Percentiles rank a stretch among this genome's conserved stretches.
Evolutionary conservation across 1,140 invertebrate species (phyloP).

Genomic region (Drosophila murphyi): DNA sequence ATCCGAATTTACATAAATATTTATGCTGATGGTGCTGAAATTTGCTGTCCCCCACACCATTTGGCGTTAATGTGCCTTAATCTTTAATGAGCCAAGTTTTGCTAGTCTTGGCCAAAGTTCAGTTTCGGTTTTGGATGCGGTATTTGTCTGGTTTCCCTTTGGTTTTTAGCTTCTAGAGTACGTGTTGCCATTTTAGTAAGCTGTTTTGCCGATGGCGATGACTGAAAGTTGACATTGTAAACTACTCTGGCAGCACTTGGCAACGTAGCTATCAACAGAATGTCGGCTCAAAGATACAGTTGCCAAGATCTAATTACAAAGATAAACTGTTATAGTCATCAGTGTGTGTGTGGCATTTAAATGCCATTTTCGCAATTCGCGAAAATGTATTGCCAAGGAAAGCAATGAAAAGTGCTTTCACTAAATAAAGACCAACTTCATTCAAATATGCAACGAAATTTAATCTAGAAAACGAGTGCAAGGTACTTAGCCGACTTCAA

Average conservation of each 20-base stretch:
- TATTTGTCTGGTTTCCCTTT: constrained; percentile 1
- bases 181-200: constrained; percentile 49
- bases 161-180: constrained; percentile 28
- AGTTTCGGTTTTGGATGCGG: constrained; percentile 12
- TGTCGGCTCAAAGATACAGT: constrained; percentile 31
- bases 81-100: constrained; percentile 82
- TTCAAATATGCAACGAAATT: constrained; percentile 5
- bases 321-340: constrained; percentile 62
- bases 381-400: constrained; percentile 23
- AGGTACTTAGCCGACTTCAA: constrained; percentile 1
- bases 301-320: constrained; percentile 73
- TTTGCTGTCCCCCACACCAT: constrained; percentile 51
- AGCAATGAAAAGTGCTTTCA: constrained; percentile 10
- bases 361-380: constrained; percentile 32
- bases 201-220: constrained; percentile 36
- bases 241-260: constrained; percentile 53
- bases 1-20: constrained; percentile 83
- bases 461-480: constrained; percentile 6
- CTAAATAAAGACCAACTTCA: constrained; percentile 2
- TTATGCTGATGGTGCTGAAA: constrained; percentile 77
- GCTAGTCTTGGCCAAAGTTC: constrained; percentile 38
- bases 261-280: constrained; percentile 20
- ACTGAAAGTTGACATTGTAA: constrained; percentile 47
- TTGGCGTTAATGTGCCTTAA: constrained; percentile 79
- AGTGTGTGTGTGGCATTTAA: constrained; percentile 51